Base-by-base conservation (phyloP, 2,888 invertebrate species). In the Campoplex capitator region DNA sequence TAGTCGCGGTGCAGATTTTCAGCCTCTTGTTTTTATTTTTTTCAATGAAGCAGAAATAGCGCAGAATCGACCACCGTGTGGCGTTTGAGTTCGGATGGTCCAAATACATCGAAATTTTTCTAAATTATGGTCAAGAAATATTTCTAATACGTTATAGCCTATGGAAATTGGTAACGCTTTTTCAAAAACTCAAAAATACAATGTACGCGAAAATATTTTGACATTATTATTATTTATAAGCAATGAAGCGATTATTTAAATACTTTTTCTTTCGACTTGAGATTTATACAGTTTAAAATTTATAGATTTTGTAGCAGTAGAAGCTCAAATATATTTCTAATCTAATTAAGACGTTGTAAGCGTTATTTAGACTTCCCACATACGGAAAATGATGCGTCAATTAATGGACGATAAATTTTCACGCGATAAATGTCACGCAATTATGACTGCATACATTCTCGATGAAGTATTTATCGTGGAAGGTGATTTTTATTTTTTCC, bases 341-440 rank as follows among this genome's bases (percentile, higher is more conserved):
- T 56, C 74, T 28, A 38, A 74, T 56, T 38, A 35, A 45, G 58
- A 58, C 75, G 18, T 42, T 58, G 42, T 58, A 35, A 76, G 62
- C 32, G 42, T 76, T n/a, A 76, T 76, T 76, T 23, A 62, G 42
- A 62, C 28, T 62, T 76, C 45, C 23, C 38, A 23, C 18, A 56
- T 28, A 23, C 23, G 28, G 56, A 75, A 38, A 75, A 74, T 74
- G n/a, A 75, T 16, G 48, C 35, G 54, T 74, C 54, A 51, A 74
- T 74, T 58, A 58, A 75, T 42, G 75, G 58, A 42, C 42, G 28
- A 58, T 42, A 58, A 58, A 58, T 73, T 54, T 45, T 51, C 71
- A 51, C 32, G 71, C 51, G 48, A 48, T 73, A 73, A 73, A 73
- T 28, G 71, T 73, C 71, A 32, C 18, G 71, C 71, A 54, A 73